Evolutionary conservation across 2,113 vertebrate genomes (phyloP), one percentile per base, ranked within the genome.

Genomic region (Alouatta palliata): DNA sequence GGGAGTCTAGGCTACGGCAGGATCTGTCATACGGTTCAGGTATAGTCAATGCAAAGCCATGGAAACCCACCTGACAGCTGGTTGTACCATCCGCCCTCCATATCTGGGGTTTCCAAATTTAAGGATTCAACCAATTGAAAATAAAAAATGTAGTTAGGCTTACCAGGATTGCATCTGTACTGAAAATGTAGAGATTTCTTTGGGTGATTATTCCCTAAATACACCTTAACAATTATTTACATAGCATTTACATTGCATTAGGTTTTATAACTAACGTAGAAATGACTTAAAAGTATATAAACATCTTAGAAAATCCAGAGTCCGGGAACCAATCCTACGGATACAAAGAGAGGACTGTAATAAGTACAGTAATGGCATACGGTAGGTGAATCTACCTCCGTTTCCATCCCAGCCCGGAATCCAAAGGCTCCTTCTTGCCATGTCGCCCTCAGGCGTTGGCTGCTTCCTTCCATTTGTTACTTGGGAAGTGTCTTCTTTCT

Each of bases 61-160:
- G 37, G 85, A 92, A 94, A 92, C 19, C 73, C 11, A 66, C 64
- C n/a, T 94, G 89, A 73, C 89, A 94, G 84, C 52, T 97, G 20
- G 32, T 54, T 61, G 71, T 45, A 45, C 40, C 40, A 25, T 25
- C 40, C 12, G 71, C 23, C 40, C 23, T 25, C 40, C 23, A 25
- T 45, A 47, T 47, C 75, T 19, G 43, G 43, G n/a, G 27, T 30
- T 77, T 77, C 45, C 43, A 47, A 77, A 45, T 45, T 27, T 16
- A 19, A 45, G 75, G 75, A 47, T 47, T 77, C 45, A 19, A 47
- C 27, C 73, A 76, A 76, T 1, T 16, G 43, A 30, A 76, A 75
- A 75, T 43, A 40, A 25, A 27, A 75, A 43, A 75, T 8, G 40
- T 75, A 75, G 40, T 77, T 32, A 77, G 75, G 43, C 27, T 77